Conservation (phyloP, 2,113 vertebrate species). For the Thalassarche chlororhynchos region DNA sequence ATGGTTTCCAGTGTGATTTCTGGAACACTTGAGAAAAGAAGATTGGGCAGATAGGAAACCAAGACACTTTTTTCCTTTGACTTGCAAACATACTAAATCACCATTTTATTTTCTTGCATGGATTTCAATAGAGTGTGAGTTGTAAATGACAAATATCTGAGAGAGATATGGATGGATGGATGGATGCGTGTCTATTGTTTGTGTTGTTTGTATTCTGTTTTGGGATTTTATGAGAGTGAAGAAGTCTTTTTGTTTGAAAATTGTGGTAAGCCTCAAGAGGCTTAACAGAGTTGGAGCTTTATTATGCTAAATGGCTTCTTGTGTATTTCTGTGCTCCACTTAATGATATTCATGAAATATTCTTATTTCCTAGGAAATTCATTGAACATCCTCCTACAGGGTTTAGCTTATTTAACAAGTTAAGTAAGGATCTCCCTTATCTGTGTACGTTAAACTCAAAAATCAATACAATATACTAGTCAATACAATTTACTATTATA, state of each 20-base stretch:
- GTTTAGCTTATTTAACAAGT: not conserved
- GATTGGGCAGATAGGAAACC: not conserved
- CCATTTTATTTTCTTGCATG: not conserved
- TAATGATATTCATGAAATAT: slow-evolving; percentile 10
- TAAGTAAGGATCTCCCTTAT: not conserved
- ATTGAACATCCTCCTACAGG: not conserved
- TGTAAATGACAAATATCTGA: not conserved
- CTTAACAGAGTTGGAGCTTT: not conserved
- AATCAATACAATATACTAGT: not conserved
- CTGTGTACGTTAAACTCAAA: not conserved
- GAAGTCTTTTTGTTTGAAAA: slow-evolving; percentile 14
- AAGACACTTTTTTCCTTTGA: not conserved
- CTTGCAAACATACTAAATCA: not conserved
- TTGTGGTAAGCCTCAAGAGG: not conserved
- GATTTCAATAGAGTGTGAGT: not conserved
- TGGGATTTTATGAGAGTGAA: not conserved
- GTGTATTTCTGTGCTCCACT: not conserved
- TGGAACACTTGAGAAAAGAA: not conserved
- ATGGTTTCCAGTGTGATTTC: not conserved
- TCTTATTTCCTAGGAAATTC: not conserved
- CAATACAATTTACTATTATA: not conserved
- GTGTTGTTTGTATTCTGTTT: not conserved
- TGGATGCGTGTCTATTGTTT: not conserved
- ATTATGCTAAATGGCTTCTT: slow-evolving; percentile 16
- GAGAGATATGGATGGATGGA: not conserved